Base-by-base conservation (phyloP, 2,888 invertebrate genomes). In the Bugula neritina region DNA sequence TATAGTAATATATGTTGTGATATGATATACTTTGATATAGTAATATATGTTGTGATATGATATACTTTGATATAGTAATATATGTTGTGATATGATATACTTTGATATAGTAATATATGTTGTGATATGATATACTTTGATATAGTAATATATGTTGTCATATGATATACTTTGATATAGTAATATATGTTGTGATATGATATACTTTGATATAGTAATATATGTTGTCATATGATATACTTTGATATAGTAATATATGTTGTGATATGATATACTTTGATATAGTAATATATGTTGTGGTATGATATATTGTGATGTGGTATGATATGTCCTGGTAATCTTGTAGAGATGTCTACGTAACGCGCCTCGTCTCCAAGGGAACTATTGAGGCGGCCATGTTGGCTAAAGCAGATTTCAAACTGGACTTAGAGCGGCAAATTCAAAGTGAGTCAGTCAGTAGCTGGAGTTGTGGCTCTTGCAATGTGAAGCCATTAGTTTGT, bases 351-450 rank as follows among this genome's bases (percentile, higher is more conserved):
- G 97, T 98, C 5, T 89, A 87, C 54, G 92, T 97, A 74, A 90
- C 92, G 83, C 88, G 94, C 78, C 86, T 97, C 71, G 87, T 98
- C 74, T 90, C 92, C 74, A 88, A 91, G 78, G 90, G 90, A 71
- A 93, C 94, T 17, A 92, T 97, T 75, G 96, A 97, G 84, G 95
- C 95, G 83, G 92, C 91, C 54, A 97, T 98, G 88, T 88, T 91
- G 79, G 89, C 91, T 80, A 90, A 94, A 79, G 94, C 94, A 27
- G 90, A 91, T 83, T 92, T 92, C 81, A 98, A 98, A 83, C 88
- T 98, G 35, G 90, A 91, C 80, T 86, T 98, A 31, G 97, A 97
- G 84, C 89, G 90, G 81, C 92, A 96, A 83, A 90, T 98, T 71
- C 70, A 70, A 17, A 43, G 43, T 43, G 17, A 43, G 43, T 43